Base-by-base conservation (phyloP, 2,797 vertebrate species). In the Liparis tanakae region DNA sequence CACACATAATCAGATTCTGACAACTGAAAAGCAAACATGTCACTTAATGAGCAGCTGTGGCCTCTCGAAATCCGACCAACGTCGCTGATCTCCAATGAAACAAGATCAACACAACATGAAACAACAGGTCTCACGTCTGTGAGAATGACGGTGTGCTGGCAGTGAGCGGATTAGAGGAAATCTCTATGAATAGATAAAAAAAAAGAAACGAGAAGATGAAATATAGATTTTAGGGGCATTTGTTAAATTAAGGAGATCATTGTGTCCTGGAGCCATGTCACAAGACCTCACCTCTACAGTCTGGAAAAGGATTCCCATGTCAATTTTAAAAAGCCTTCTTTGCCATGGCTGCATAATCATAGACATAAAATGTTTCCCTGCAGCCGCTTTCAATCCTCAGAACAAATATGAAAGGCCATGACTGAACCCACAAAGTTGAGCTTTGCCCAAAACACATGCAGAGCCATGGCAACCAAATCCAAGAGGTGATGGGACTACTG, bases 151-250 rank as follows among this genome's bases (percentile, higher is more conserved):
- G 36, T 79, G 36, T 72, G 61, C 43, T 44, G 30, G 66, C 39
- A 30, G 51, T 80, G 79, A 75, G 50, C 72, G 71, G 79, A 87
- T 87, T 70, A 72, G 58, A 57, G 46, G 15, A 72, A 72, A 72
- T 72, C 66, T 80, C 50, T 77, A 79, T 79, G 85, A 88, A 81
- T 53, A 67, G 80, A 85, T 86, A 54, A 2, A 2, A 74, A 76
- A 74, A 60, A 20, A 71, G 17, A 78, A 54, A 25, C 5, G 46
- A 70, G 36, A 76, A 60, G 44, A 18, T 76, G 37, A 72, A 48
- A 22, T 22, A 22, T 1, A 37, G 34, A 67, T 25, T 25, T 84
- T 54, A 66, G 39, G 37, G 57, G 20, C 41, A 72, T 76, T 72
- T 67, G 30, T 72, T 54, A 67, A 6, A 56, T 36, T 59, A 51